phyloP scores from a whole-genome alignment of 23 tunicate species.

The Ciona savignyi region DNA sequence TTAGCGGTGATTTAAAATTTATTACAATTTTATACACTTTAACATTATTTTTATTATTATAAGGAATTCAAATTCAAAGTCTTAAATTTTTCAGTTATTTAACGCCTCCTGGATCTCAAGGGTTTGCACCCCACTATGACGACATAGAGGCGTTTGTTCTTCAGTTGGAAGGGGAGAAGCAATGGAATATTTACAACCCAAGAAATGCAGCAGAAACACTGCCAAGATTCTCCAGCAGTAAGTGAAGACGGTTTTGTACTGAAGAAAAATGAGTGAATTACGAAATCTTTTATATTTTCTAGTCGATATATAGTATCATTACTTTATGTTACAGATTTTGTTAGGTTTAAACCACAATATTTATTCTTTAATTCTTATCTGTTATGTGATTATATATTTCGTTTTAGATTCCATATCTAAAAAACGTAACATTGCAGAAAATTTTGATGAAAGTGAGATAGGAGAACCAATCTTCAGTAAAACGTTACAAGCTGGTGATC shows the following conservation, averaged over 20 bases:
- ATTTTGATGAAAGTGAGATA: conserved; percentile 57
- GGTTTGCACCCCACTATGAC: conserved; percentile 96
- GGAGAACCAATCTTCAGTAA: conserved; percentile 45
- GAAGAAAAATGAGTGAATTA: too few species aligned
- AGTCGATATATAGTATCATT: too few species aligned
- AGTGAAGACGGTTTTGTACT: not conserved
- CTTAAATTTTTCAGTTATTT: conserved; percentile 30
- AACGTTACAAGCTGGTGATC: conserved; percentile 66
- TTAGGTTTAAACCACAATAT: not conserved
- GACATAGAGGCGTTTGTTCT: conserved; percentile 95
- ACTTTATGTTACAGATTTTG: too few species aligned
- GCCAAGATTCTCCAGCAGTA: conserved; percentile 79
- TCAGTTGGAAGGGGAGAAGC: conserved; percentile 86
- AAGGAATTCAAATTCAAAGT: too few species aligned
- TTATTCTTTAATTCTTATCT: not conserved
- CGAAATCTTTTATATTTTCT: too few species aligned
- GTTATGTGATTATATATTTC: not conserved
- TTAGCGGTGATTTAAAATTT: too few species aligned
- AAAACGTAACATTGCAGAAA: conserved; percentile 36
- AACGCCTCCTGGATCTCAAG: conserved; percentile 88
- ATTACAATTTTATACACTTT: too few species aligned
- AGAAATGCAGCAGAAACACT: conserved; percentile 39
- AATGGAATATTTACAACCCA: conserved; percentile 79
- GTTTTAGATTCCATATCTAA: not conserved
- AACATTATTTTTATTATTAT: too few species aligned